Evolutionary conservation across 1,140 invertebrate genomes (phyloP).

Genomic region (Nixonia krombeini): DNA sequence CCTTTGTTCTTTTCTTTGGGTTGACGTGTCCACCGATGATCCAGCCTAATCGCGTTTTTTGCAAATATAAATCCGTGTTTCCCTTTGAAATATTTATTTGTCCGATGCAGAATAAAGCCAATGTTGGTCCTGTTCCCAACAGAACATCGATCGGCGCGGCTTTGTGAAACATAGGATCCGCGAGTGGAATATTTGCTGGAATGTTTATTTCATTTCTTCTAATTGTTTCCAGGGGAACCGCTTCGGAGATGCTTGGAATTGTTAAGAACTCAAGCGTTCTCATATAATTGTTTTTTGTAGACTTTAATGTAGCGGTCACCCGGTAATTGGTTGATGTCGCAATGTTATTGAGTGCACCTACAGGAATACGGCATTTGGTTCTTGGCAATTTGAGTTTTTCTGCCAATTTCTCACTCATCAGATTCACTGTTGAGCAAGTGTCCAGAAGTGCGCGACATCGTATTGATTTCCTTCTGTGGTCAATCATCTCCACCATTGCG

Average conservation of each 20-base stretch:
- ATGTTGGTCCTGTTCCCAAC: constrained; percentile 21
- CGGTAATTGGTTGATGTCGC: too few species aligned
- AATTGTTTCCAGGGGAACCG: constrained; percentile 23
- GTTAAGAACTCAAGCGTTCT: constrained; percentile 26
- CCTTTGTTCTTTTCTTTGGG: too few species aligned
- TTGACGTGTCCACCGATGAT: constrained; percentile 20
- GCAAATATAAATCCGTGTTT: constrained; percentile 23
- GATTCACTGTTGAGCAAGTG: constrained; percentile 8
- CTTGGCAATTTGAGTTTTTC: constrained; percentile 1
- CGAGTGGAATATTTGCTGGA: constrained; percentile 22
- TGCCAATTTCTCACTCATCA: constrained; percentile 9
- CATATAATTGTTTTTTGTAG: constrained; percentile 12
- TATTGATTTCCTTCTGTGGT: too few species aligned
- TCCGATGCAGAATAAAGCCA: constrained; percentile 35
- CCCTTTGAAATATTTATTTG: constrained; percentile 22
- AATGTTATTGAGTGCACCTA: too few species aligned
- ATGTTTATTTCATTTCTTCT: constrained; percentile 20
- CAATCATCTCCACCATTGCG: too few species aligned
- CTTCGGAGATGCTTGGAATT: constrained; percentile 26
- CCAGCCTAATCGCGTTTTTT: constrained; percentile 38
- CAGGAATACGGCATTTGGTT: too few species aligned
- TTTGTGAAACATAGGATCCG: constrained; percentile 38
- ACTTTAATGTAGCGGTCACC: too few species aligned
- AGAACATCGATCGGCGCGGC: constrained; percentile 30
- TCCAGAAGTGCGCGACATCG: constrained; percentile 14